Evolutionary conservation across 1,140 invertebrate species (phyloP).

Genomic region (Drosophila triauraria): DNA sequence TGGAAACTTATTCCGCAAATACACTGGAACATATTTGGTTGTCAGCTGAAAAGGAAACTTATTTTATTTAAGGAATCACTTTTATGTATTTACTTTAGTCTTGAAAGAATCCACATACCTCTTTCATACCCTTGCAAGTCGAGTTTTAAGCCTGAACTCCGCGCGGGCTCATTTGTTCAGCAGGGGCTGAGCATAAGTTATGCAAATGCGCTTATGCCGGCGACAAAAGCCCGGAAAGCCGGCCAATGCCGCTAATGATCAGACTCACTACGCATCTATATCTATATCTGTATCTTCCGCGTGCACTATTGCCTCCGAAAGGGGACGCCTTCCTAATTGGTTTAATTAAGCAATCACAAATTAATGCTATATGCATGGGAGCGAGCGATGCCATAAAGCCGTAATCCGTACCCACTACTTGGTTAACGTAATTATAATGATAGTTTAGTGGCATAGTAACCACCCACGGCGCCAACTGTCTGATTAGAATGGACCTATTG

Average conservation of each 20-base stretch:
- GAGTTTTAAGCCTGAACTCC: slow-evolving; percentile 6
- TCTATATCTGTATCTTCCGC: slow-evolving; percentile 4
- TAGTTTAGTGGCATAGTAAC: slow-evolving; percentile 7
- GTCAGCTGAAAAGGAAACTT: background rate
- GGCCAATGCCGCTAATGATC: slow-evolving; percentile 57
- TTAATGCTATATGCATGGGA: slow-evolving; percentile 58
- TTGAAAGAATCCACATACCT: background rate
- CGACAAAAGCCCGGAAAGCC: slow-evolving; percentile 60
- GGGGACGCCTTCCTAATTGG: slow-evolving; percentile 56
- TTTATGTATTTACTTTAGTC: background rate
- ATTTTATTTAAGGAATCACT: background rate
- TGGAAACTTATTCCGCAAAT: slow-evolving; percentile 18
- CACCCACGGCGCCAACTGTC: background rate
- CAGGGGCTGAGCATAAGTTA: slow-evolving; percentile 58
- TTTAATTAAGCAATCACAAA: slow-evolving; percentile 80
- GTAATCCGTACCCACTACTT: slow-evolving; percentile 61
- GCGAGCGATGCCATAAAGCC: slow-evolving; percentile 43
- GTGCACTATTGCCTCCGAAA: slow-evolving; percentile 9
- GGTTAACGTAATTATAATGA: slow-evolving; percentile 46
- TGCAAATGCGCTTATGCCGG: slow-evolving; percentile 75
- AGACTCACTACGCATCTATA: slow-evolving; percentile 18
- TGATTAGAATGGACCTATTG: slow-evolving; percentile 20
- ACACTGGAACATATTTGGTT: slow-evolving; percentile 1
- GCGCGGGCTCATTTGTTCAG: slow-evolving; percentile 14
- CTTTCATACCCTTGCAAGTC: slow-evolving; percentile 10